A percentile compares a stretch with the other conserved stretches of the same genome.
phyloP scores from a whole-genome alignment of 2,113 vertebrate species.

The Trogon melanurus region DNA sequence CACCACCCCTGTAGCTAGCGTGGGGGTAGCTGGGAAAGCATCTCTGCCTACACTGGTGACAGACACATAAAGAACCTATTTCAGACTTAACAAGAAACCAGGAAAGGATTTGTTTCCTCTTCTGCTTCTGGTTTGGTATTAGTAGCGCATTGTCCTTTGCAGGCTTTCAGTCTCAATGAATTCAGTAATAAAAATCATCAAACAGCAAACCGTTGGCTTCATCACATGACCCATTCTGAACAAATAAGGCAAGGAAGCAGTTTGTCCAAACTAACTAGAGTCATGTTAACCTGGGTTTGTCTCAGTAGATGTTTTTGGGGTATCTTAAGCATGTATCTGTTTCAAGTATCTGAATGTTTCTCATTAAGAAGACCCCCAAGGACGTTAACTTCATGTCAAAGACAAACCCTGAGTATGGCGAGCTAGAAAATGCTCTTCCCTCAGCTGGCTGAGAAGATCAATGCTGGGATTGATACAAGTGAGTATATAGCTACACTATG shows the following conservation, averaged over 20 bases:
- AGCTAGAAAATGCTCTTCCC: slow-evolving; percentile 78
- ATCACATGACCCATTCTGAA: background rate
- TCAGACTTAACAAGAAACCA: background rate
- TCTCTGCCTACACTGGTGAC: background rate
- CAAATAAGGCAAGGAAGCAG: background rate
- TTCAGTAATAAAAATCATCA: background rate
- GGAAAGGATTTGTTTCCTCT: background rate
- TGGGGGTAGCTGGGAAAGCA: background rate
- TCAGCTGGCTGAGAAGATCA: slow-evolving; percentile 77
- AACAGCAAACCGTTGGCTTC: background rate
- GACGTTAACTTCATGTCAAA: slow-evolving; percentile 78
- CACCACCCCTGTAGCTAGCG: fast-evolving
- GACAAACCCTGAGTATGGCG: slow-evolving; percentile 63
- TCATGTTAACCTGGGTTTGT: background rate
- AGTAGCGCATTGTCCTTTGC: background rate
- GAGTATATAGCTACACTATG: background rate
- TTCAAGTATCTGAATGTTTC: slow-evolving; percentile 67
- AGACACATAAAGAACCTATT: background rate
- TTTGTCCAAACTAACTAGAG: background rate
- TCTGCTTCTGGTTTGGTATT: background rate
- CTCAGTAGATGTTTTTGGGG: slow-evolving; percentile 62
- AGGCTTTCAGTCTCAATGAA: background rate
- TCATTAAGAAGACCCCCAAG: slow-evolving; percentile 68
- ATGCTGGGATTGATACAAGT: slow-evolving; percentile 72
- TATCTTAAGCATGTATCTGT: slow-evolving; percentile 43